Percentiles rank a stretch among this genome's conserved stretches.
Conservation (phyloP, 53 echinoderm and acorn worm genomes). For the Arbacia lixula region DNA sequence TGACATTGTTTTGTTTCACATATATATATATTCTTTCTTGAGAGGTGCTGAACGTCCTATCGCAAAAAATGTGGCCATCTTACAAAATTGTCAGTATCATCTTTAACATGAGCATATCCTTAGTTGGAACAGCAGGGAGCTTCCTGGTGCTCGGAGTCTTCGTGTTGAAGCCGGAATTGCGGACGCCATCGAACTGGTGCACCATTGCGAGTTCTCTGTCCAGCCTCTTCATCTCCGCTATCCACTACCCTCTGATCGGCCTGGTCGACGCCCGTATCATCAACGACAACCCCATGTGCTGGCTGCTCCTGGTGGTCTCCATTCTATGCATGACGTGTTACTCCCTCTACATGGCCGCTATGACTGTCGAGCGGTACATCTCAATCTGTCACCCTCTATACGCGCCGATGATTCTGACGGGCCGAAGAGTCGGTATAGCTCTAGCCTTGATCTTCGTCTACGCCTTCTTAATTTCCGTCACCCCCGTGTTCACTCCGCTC, state of each 20-base stretch:
- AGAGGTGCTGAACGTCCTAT: too few relatives aligned
- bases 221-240: not conserved
- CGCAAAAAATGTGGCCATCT: too few relatives aligned
- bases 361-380: conserved; percentile 46
- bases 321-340: conserved; percentile 2
- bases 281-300: conserved; percentile 15
- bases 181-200: too few relatives aligned
- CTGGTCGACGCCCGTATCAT: conserved; percentile 23
- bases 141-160: too few relatives aligned
- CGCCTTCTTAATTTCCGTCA: not conserved
- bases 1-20: too few relatives aligned
- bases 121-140: too few relatives aligned
- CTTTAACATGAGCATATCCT: too few relatives aligned
- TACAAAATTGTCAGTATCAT: too few relatives aligned
- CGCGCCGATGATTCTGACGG: conserved; percentile 36
- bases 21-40: too few relatives aligned
- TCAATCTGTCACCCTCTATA: conserved; percentile 36
- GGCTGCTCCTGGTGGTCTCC: not conserved
- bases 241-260: conserved; percentile 17
- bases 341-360: conserved; percentile 11
- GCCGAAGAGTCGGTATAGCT: conserved; percentile 11
- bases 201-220: too few relatives aligned
- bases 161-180: too few relatives aligned
- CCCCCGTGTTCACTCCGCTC: conserved; percentile 3
- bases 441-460: conserved; percentile 13